Conservation (phyloP, 1,140 invertebrate genomes). For the Vanessa atalanta region DNA sequence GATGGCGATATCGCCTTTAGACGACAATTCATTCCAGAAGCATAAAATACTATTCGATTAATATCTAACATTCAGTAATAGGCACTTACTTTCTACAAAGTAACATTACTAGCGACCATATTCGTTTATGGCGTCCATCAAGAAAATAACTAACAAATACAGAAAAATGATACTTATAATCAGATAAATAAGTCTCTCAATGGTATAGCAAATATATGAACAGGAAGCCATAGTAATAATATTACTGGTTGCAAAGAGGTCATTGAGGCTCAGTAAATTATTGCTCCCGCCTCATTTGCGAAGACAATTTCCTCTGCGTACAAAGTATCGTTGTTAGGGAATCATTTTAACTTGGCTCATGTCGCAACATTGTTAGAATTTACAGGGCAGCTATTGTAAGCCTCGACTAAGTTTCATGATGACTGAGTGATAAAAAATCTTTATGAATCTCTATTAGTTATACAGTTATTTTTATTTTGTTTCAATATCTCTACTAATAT, state of each 20-base stretch:
- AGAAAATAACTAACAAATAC: neutral
- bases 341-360: conserved; percentile 33
- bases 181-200: conserved; percentile 12
- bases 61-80: neutral
- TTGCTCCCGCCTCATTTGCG: conserved; percentile 60
- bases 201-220: conserved; percentile 24
- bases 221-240: conserved; percentile 59
- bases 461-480: too few relatives aligned
- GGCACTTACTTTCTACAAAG: conserved; percentile 26
- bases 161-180: conserved; percentile 16
- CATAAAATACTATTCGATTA: neutral
- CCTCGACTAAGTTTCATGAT: conserved; percentile 4
- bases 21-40: neutral
- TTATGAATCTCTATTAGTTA: too few relatives aligned
- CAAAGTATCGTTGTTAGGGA: conserved; percentile 51
- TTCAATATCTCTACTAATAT: too few relatives aligned
- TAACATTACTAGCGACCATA: conserved; percentile 25
- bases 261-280: conserved; percentile 65
- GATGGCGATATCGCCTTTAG: too few relatives aligned
- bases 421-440: neutral
- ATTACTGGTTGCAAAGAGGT: conserved; percentile 61
- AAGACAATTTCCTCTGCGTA: conserved; percentile 67
- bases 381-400: conserved; percentile 13
- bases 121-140: conserved; percentile 29
- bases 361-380: conserved; percentile 28